Base-by-base conservation (phyloP, 2,888 invertebrate species). In the Spisula subtruncata region DNA sequence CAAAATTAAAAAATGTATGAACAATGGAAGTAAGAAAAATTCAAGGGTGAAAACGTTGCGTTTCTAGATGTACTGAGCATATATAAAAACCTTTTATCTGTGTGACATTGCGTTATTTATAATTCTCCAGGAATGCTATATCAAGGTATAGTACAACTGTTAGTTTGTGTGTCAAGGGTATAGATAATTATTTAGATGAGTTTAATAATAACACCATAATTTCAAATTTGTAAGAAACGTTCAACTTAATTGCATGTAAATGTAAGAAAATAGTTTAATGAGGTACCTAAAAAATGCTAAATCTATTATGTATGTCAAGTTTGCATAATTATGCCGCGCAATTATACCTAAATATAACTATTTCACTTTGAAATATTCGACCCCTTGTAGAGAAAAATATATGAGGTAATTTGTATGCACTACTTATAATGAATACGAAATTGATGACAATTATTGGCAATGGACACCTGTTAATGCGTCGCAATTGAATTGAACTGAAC, bases 181-280 rank as follows among this genome's bases (percentile, higher is more conserved):
- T 10, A 66, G n/a, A n/a, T 66, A 66, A 8, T 25, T n/a, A n/a
- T n/a, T n/a, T 66, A 25, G 10, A 25, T n/a, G 6, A 66, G 25
- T 10, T 25, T 25, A 25, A 66, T 66, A 25, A 66, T 25, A 12
- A 10, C 8, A 25, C 25, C n/a, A n/a, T 25, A n/a, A 66, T 66
- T 25, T 25, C n/a, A 25, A 5, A 66, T 66, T 66, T 51, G 51
- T 51, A 51, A 51, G 51, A 6, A 51, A 51, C 12, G 25, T 66
- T 66, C 25, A 66, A 25, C 1, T 25, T 66, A 60, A 60, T 66
- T n/a, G 0, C 25, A 18, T 0, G 20, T 60, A 60, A 41, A 60
- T 60, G 60, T 25, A 25, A 66, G 56, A 56, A 66, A 66, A 66
- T 66, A 66, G 10, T 66, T 25, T 66, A 66, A 66, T 66, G n/a